These are phyloP conservation scores for Pasiphila rectangulata DNA, from an alignment of 2,888 invertebrate genomes.

Conservation along the genomic window DNA sequence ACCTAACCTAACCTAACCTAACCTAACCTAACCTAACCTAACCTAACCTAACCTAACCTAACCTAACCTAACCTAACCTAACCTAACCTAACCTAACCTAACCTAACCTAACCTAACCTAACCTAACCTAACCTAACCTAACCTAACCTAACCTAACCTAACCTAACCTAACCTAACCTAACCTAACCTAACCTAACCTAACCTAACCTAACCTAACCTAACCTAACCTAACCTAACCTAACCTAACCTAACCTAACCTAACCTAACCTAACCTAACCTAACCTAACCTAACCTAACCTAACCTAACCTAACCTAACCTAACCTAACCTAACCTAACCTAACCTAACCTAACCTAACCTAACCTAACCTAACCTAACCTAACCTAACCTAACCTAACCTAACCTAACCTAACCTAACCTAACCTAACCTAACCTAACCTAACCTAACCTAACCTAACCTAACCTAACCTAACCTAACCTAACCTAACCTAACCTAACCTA, in stretches of 20 bases:
- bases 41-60: conserved; percentile 21
- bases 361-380: conserved; percentile 20
- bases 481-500: conserved; percentile 26
- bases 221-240: conserved; percentile 20
- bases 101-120: conserved; percentile 2
- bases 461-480: conserved; percentile 20
- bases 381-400: conserved; percentile 19
- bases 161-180: conserved; percentile 19
- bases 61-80: conserved; percentile 2
- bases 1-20: conserved; percentile 30
- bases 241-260: conserved; percentile 20
- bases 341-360: conserved; percentile 20
- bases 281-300: conserved; percentile 19
- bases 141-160: conserved; percentile 13
- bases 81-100: conserved; percentile 2
- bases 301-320: conserved; percentile 20
- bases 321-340: conserved; percentile 20
- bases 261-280: conserved; percentile 20
- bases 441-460: conserved; percentile 20
- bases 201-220: conserved; percentile 20
- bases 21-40: conserved; percentile 31
- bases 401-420: conserved; percentile 20
- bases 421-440: conserved; percentile 20
- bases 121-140: conserved; percentile 3
- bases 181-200: conserved; percentile 19